Evolutionary conservation across 2,888 invertebrate genomes (phyloP).

Genomic region (Cartodere bifasciata): DNA sequence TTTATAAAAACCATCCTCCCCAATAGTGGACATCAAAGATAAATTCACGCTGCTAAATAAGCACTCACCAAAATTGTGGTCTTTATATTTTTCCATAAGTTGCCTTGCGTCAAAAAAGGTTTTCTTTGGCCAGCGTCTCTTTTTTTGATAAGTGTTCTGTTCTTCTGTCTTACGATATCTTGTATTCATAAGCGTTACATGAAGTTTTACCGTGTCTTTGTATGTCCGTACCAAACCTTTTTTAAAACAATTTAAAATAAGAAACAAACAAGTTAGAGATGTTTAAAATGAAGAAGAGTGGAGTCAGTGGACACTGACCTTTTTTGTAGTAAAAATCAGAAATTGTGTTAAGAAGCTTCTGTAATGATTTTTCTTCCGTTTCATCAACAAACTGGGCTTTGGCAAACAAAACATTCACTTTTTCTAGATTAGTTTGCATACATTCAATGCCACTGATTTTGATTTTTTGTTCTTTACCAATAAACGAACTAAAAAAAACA

Average conservation of each 20-base stretch:
- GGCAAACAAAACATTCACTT: conserved; percentile 71
- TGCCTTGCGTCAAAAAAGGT: conserved; percentile 50
- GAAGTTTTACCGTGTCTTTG: conserved; percentile 60
- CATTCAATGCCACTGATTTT: conserved; percentile 65
- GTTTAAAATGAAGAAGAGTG: conserved; percentile 8
- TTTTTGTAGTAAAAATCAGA: conserved; percentile 46
- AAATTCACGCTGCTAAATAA: conserved; percentile 54
- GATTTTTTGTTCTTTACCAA: no score
- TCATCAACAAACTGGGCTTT: conserved; percentile 39
- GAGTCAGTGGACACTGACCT: conserved; percentile 34
- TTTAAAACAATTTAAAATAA: no score
- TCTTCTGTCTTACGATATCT: conserved; percentile 30
- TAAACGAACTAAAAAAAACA: neutral
- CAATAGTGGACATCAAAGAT: conserved; percentile 43
- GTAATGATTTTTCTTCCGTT: conserved; percentile 41
- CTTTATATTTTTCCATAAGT: conserved; percentile 51
- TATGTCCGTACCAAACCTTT: conserved; percentile 42
- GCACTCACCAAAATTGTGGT: conserved; percentile 61
- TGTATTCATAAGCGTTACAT: conserved; percentile 76
- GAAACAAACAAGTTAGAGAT: no score
- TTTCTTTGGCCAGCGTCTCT: conserved; percentile 22
- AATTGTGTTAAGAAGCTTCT: conserved; percentile 49
- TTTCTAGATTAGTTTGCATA: conserved; percentile 80
- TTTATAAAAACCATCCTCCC: conserved; percentile 50
- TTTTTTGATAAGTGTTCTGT: conserved; percentile 16